Conservation (phyloP, 2,888 invertebrate genomes). For the Drosophila paramelanica region DNA sequence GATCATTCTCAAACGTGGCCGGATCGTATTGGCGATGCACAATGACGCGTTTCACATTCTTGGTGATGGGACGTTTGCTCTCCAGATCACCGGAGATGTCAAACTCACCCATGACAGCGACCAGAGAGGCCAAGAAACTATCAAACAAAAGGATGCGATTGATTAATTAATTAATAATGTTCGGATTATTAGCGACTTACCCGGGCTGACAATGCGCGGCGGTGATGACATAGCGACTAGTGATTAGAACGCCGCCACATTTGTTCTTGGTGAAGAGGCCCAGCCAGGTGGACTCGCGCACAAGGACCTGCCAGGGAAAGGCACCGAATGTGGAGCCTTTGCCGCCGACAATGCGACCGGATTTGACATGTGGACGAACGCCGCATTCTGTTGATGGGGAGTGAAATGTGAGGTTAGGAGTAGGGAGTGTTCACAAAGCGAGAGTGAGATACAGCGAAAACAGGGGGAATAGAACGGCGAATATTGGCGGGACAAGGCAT, state of each 20-base stretch:
- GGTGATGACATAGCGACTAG: conserved; percentile 93
- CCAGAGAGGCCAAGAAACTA: conserved; percentile 94
- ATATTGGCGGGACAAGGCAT: conserved; percentile 26
- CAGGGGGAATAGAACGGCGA: conserved; percentile 24
- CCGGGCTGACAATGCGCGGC: conserved; percentile 98
- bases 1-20: conserved; percentile 95
- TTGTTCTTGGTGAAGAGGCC: conserved; percentile 97
- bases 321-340: conserved; percentile 94
- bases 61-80: conserved; percentile 90
- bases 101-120: conserved; percentile 96
- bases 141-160: neutral
- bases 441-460: conserved; percentile 43
- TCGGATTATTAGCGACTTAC: conserved; percentile 84
- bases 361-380: conserved; percentile 91
- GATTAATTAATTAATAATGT: neutral
- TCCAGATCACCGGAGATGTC: conserved; percentile 95
- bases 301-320: conserved; percentile 97
- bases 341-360: conserved; percentile 95
- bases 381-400: conserved; percentile 91
- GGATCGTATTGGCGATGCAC: conserved; percentile 95
- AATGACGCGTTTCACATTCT: conserved; percentile 94
- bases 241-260: conserved; percentile 97
- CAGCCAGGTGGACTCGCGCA: conserved; percentile 96
- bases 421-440: conserved; percentile 83
- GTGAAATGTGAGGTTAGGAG: conserved; percentile 85